Conservation (phyloP, 1,140 invertebrate genomes). For the Bombus pascuorum region DNA sequence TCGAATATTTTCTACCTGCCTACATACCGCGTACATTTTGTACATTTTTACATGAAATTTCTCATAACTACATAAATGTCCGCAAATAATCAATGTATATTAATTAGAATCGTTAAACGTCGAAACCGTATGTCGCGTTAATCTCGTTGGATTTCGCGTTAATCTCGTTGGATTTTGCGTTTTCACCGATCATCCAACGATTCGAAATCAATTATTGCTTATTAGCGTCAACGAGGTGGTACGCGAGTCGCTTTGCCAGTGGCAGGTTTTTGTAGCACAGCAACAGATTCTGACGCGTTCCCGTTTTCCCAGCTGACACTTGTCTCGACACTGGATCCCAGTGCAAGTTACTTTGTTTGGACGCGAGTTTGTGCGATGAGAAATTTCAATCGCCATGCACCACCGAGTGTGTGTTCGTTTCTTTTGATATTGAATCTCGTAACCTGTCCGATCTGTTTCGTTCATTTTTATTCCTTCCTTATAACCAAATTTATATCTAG, state of each 20-base stretch:
- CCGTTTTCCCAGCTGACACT: conserved; percentile 21
- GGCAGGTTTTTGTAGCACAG: neutral
- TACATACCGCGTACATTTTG: too few relatives aligned
- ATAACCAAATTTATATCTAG: neutral
- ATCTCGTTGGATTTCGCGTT: neutral
- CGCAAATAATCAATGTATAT: neutral
- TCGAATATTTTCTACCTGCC: too few relatives aligned
- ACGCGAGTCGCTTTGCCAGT: neutral
- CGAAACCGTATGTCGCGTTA: neutral
- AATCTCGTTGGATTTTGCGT: neutral
- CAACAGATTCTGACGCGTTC: conserved; percentile 23
- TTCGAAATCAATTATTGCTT: conserved; percentile 1
- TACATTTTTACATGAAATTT: too few relatives aligned
- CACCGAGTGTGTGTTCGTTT: neutral
- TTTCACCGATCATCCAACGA: neutral
- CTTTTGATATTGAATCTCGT: neutral
- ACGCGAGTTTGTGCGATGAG: neutral
- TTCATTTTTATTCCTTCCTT: neutral
- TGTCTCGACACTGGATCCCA: neutral
- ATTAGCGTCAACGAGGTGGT: neutral
- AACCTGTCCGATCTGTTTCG: neutral
- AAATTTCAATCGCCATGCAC: conserved; percentile 21
- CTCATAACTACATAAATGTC: too few relatives aligned
- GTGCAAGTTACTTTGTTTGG: conserved; percentile 25
- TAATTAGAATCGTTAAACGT: neutral